Evolutionary conservation across 2,888 invertebrate species (phyloP).

Genomic region (Drosophila quasianomalipes): DNA sequence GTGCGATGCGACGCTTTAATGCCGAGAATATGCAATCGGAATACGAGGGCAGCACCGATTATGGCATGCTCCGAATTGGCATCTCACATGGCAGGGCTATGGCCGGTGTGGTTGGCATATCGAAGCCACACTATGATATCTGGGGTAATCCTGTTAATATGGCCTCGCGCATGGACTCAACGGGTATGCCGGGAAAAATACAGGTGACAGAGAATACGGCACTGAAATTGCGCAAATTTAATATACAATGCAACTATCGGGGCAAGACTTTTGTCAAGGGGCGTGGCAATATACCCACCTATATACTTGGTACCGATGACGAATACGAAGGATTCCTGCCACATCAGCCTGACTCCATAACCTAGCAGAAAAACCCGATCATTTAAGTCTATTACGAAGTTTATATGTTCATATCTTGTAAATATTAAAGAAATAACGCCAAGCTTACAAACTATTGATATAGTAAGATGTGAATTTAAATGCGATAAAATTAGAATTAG

Average conservation of each 20-base stretch:
- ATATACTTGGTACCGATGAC: constrained; percentile 89
- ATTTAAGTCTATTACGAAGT: constrained; percentile 1
- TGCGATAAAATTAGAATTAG: neutral
- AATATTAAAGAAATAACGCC: constrained; percentile 17
- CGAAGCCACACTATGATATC: constrained; percentile 97
- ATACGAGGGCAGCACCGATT: constrained; percentile 77
- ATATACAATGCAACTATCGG: constrained; percentile 89
- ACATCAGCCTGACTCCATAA: constrained; percentile 40
- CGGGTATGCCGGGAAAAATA: constrained; percentile 92
- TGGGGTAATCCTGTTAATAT: constrained; percentile 99
- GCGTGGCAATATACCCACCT: constrained; percentile 89
- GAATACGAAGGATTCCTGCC: constrained; percentile 86
- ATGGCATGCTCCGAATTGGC: constrained; percentile 87
- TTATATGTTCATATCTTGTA: constrained; percentile 27
- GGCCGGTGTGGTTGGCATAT: constrained; percentile 97
- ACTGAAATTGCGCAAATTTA: constrained; percentile 88
- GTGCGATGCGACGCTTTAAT: constrained; percentile 88
- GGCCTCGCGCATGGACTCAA: constrained; percentile 98
- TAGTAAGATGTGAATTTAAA: neutral
- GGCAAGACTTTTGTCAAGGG: constrained; percentile 91
- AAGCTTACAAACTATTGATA: neutral
- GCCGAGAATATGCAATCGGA: constrained; percentile 87
- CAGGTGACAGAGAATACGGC: constrained; percentile 93
- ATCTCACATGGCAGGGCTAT: constrained; percentile 96
- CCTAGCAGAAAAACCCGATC: constrained; percentile 17